Evolutionary conservation across 2,797 vertebrate genomes (phyloP).

Genomic region (Falco columbarius): DNA sequence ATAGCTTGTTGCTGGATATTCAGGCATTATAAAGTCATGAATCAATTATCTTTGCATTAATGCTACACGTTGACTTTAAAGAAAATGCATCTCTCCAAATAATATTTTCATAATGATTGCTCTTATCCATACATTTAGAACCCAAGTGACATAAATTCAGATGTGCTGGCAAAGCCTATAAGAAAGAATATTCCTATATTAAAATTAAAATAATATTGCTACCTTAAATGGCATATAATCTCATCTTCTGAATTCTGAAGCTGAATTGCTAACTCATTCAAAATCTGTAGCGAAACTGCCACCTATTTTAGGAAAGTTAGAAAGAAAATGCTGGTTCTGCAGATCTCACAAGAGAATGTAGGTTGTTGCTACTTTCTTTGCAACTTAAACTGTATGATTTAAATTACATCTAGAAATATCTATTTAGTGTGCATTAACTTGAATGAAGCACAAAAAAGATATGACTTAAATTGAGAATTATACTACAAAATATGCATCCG

Average conservation of each 20-base stretch:
- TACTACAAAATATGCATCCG: neutral
- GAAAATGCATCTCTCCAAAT: neutral
- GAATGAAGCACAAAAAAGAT: neutral
- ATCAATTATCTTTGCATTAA: neutral
- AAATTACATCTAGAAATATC: neutral
- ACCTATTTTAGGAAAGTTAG: neutral
- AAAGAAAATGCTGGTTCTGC: neutral
- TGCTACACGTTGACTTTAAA: neutral
- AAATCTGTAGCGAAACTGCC: neutral
- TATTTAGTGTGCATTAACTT: neutral
- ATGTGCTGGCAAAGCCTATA: neutral
- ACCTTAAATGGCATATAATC: neutral
- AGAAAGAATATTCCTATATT: neutral
- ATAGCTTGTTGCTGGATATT: neutral
- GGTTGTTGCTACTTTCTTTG: neutral
- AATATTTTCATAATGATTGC: neutral
- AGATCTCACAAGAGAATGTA: neutral
- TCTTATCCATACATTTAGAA: neutral
- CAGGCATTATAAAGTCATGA: neutral
- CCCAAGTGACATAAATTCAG: neutral
- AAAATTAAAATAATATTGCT: neutral
- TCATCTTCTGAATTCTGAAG: neutral
- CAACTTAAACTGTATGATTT: neutral
- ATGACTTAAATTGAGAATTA: neutral
- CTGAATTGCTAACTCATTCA: neutral